A percentile compares a stretch with the other conserved stretches of the same genome.
phyloP scores from a whole-genome alignment of 1,140 invertebrate genomes.

The Drosophila subobscura region DNA sequence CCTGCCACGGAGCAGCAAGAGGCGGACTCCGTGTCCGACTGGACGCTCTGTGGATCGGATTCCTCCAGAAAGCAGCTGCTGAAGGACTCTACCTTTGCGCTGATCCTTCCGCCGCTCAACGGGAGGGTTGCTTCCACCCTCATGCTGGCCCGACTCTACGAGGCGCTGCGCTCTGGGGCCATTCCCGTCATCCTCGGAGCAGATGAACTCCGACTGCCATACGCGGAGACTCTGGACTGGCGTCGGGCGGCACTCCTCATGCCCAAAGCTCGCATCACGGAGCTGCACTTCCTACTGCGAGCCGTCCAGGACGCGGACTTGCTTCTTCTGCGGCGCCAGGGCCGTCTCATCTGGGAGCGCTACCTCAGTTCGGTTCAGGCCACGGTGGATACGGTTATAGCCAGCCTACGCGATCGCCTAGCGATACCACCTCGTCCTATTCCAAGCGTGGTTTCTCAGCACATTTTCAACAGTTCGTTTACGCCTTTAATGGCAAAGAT shows the following conservation, averaged over 20 bases:
- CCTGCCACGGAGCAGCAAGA: constrained; percentile 88
- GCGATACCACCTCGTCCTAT: constrained; percentile 93
- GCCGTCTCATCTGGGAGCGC: constrained; percentile 94
- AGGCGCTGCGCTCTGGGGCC: constrained; percentile 93
- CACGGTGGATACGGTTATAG: constrained; percentile 92
- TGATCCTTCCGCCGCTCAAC: constrained; percentile 90
- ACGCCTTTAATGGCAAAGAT: constrained; percentile 85
- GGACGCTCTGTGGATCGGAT: constrained; percentile 93
- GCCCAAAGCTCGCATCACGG: constrained; percentile 94
- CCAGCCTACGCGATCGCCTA: constrained; percentile 91
- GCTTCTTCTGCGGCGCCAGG: constrained; percentile 92
- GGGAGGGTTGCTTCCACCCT: constrained; percentile 89
- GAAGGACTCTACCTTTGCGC: constrained; percentile 93
- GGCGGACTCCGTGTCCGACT: constrained; percentile 87
- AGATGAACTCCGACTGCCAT: constrained; percentile 91
- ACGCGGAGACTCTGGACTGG: constrained; percentile 96
- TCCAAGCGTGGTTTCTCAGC: constrained; percentile 87
- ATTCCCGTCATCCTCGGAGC: constrained; percentile 96
- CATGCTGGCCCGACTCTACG: constrained; percentile 92
- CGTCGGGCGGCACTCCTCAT: constrained; percentile 90
- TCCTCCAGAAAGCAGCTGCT: constrained; percentile 88
- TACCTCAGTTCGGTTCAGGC: constrained; percentile 93
- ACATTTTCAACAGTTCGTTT: constrained; percentile 90
- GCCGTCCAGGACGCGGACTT: constrained; percentile 95
- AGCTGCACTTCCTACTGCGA: constrained; percentile 96